phyloP scores from a whole-genome alignment of 2,113 vertebrate genomes.

The Heterocephalus glaber region DNA sequence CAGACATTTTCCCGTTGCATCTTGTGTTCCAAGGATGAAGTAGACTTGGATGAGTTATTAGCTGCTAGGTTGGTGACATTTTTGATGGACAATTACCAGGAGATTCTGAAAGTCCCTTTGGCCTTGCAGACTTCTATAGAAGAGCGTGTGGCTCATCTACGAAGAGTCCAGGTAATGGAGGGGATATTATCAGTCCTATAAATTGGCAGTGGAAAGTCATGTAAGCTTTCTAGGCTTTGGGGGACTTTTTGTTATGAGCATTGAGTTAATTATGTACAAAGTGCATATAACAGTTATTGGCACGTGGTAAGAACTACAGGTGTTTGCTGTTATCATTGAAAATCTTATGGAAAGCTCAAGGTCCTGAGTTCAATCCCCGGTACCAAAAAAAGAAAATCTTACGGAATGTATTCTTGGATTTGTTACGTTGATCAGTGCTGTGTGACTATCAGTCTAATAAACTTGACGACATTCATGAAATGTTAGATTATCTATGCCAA shows the following conservation, averaged over 20 bases:
- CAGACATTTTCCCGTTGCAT: slow-evolving; percentile 92
- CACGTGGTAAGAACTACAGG: background rate
- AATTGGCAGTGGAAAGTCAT: background rate
- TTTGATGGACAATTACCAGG: slow-evolving; percentile 90
- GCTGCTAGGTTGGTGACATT: slow-evolving; percentile 91
- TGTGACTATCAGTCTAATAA: background rate
- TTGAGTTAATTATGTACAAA: background rate
- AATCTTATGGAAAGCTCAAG: background rate
- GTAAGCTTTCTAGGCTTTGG: background rate
- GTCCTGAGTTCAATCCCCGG: no score
- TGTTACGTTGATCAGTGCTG: background rate
- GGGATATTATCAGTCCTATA: background rate
- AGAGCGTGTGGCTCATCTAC: slow-evolving; percentile 87
- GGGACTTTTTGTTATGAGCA: background rate
- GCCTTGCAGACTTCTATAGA: slow-evolving; percentile 88
- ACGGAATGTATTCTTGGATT: background rate
- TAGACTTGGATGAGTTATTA: slow-evolving; percentile 91
- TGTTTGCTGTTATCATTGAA: background rate
- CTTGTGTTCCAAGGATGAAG: slow-evolving; percentile 91
- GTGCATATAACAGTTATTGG: background rate
- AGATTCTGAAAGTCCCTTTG: slow-evolving; percentile 87
- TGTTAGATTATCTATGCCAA: background rate
- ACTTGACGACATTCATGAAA: background rate
- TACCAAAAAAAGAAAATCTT: no score
- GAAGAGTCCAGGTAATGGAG: slow-evolving; percentile 88